Percentiles rank a stretch among this genome's conserved stretches.
phyloP scores from a whole-genome alignment of 2,888 invertebrate species.

The Xanthostigma xanthostigma region DNA sequence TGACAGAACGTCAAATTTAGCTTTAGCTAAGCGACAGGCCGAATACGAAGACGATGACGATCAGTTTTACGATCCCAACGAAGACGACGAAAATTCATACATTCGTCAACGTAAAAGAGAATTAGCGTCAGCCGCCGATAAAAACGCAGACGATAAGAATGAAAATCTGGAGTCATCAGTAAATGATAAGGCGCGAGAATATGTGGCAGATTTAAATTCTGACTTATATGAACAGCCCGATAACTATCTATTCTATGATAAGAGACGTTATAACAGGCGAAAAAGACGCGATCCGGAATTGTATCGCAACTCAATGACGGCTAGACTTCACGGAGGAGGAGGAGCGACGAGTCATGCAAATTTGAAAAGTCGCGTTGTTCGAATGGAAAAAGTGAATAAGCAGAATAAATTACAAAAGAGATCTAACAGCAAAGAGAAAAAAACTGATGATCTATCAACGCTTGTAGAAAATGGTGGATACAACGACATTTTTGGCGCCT shows the following conservation, averaged over 20 bases:
- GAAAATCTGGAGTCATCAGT: constrained; percentile 3
- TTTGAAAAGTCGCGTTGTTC: constrained; percentile 15
- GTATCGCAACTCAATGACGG: constrained; percentile 12
- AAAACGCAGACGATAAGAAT: constrained; percentile 7
- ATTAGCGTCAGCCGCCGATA: neutral
- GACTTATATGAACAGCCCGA: constrained; percentile 13
- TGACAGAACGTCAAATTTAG: constrained; percentile 27
- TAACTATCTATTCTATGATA: constrained; percentile 11
- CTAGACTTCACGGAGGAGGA: constrained; percentile 15
- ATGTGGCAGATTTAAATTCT: constrained; percentile 10
- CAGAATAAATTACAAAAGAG: constrained; percentile 9
- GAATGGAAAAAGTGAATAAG: constrained; percentile 4
- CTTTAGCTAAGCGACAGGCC: constrained; percentile 19
- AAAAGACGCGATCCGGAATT: constrained; percentile 15
- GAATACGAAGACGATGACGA: constrained; percentile 9
- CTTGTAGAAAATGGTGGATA: constrained; percentile 12
- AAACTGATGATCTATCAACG: neutral
- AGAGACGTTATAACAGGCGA: constrained; percentile 6
- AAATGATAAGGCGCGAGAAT: constrained; percentile 6
- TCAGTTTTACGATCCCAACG: neutral
- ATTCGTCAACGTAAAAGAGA: too few species aligned
- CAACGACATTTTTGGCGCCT: constrained; percentile 26
- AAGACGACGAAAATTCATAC: neutral
- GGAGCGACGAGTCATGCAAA: constrained; percentile 18
- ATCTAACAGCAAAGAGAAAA: constrained; percentile 3